Evolutionary conservation across 2,113 vertebrate species (phyloP).

Genomic region (Salvelinus namaycush): DNA sequence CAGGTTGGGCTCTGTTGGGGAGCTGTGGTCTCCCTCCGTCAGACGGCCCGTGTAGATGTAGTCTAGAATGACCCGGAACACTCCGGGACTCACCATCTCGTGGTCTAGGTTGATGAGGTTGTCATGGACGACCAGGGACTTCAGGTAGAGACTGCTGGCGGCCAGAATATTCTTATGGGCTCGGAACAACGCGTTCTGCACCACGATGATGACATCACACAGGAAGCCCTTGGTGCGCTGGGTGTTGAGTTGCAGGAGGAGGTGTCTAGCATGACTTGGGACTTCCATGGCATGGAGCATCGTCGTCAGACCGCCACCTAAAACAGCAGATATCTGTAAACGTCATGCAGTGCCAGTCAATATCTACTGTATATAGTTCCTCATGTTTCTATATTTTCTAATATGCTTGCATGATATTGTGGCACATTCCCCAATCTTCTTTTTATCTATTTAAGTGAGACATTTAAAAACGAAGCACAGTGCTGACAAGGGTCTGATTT

Average conservation of each 20-base stretch:
- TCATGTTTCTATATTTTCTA: background rate
- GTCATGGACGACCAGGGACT: slow-evolving; percentile 98
- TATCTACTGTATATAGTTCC: too few relatives aligned
- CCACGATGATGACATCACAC: slow-evolving; percentile 99
- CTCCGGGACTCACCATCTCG: slow-evolving; percentile 97
- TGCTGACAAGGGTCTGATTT: background rate
- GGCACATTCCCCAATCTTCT: too few relatives aligned
- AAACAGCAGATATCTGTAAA: slow-evolving; percentile 65
- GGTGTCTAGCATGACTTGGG: slow-evolving; percentile 96
- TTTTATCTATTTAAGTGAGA: background rate
- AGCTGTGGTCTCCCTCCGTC: slow-evolving; percentile 81
- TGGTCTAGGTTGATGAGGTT: slow-evolving; percentile 99
- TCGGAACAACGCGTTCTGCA: slow-evolving; percentile 98
- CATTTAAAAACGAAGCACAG: background rate
- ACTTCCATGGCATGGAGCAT: slow-evolving; percentile 98
- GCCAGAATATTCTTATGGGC: slow-evolving; percentile 99
- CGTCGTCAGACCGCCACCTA: slow-evolving; percentile 90
- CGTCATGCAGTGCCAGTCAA: slow-evolving; percentile 28
- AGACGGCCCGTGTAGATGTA: slow-evolving; percentile 98
- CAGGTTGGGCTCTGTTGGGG: slow-evolving; percentile 83
- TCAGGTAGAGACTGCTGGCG: slow-evolving; percentile 99
- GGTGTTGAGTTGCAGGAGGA: slow-evolving; percentile 97
- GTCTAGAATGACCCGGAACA: slow-evolving; percentile 96
- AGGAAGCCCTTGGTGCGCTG: slow-evolving; percentile 98
- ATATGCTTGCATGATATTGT: background rate